Evolutionary conservation across 2,888 invertebrate species (phyloP).

Genomic region (Cetonia aurata): DNA sequence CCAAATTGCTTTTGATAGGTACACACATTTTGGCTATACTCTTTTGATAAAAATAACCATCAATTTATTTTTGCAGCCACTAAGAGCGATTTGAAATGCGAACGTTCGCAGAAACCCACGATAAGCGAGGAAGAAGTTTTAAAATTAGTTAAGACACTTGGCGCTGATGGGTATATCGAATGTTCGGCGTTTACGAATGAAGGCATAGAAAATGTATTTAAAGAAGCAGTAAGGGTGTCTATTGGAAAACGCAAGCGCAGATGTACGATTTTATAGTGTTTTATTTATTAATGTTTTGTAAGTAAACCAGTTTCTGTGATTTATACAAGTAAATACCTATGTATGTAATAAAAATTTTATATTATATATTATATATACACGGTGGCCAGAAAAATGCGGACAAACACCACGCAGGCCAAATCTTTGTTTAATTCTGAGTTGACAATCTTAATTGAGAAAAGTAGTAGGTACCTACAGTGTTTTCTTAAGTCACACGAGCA

Average conservation of each 20-base stretch:
- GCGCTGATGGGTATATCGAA: slow-evolving; percentile 61
- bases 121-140: slow-evolving; percentile 81
- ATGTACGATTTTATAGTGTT: slow-evolving; percentile 44
- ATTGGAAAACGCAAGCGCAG: slow-evolving; percentile 13
- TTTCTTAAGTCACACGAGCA: too few species aligned
- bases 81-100: slow-evolving; percentile 61
- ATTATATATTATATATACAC: too few species aligned
- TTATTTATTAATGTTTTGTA: neutral
- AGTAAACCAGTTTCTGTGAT: slow-evolving; percentile 17
- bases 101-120: slow-evolving; percentile 57
- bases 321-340: neutral
- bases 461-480: too few species aligned
- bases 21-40: neutral
- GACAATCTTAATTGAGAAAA: too few species aligned
- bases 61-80: slow-evolving; percentile 27
- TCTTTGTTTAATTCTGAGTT: too few species aligned
- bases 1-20: slow-evolving; percentile 41
- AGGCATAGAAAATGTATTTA: slow-evolving; percentile 61
- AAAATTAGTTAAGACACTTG: slow-evolving; percentile 75
- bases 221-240: slow-evolving; percentile 66
- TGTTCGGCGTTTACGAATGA: slow-evolving; percentile 60
- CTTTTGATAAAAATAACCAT: neutral
- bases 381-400: too few species aligned
- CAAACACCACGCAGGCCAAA: too few species aligned
- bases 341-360: too few species aligned